Percentiles rank a stretch among this genome's conserved stretches.
These are phyloP conservation scores for Cephus spinipes DNA, from an alignment of 2,888 invertebrate genomes.

Conservation along the genomic window DNA sequence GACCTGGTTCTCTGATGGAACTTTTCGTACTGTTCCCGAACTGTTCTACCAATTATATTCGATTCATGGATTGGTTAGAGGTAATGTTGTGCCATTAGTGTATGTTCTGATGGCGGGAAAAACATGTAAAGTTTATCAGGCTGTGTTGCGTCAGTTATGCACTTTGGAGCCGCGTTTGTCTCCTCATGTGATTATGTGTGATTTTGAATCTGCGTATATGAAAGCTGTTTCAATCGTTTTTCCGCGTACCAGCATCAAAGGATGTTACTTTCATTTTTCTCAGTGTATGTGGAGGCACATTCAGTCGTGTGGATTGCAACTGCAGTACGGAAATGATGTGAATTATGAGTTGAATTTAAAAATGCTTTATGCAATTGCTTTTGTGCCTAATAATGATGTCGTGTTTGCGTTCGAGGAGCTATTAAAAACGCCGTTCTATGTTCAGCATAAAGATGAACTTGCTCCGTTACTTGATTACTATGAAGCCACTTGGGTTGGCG, in stretches of 20 bases:
- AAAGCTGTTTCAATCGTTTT: not conserved
- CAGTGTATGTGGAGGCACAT: slow-evolving; percentile 14
- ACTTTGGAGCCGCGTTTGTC: slow-evolving; percentile 1
- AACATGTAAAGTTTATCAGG: not conserved
- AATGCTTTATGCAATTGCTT: slow-evolving; percentile 20
- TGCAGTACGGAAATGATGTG: slow-evolving; percentile 10
- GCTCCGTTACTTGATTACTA: slow-evolving; percentile 13
- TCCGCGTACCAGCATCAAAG: not conserved
- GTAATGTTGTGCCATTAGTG: slow-evolving; percentile 10
- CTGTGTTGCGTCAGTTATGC: slow-evolving; percentile 3
- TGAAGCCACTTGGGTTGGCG: slow-evolving; percentile 16
- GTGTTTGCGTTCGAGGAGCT: slow-evolving; percentile 9
- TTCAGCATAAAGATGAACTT: slow-evolving; percentile 7
- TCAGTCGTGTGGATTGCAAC: slow-evolving; percentile 11
- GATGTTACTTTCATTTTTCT: slow-evolving; percentile 20
- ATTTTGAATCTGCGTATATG: slow-evolving; percentile 14
- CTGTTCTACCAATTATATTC: slow-evolving; percentile 18
- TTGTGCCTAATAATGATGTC: slow-evolving; percentile 17
- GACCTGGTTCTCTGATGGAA: slow-evolving; percentile 7
- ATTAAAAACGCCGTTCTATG: slow-evolving; percentile 9
- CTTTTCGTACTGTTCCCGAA: slow-evolving; percentile 12
- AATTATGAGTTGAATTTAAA: slow-evolving; percentile 14
- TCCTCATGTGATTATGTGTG: slow-evolving; percentile 6
- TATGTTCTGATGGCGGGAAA: slow-evolving; percentile 3
- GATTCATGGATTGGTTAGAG: slow-evolving; percentile 16